A percentile compares a stretch with the other conserved stretches of the same genome.
Conservation (phyloP, 2,113 vertebrate species). For the Macquaria australasica region DNA sequence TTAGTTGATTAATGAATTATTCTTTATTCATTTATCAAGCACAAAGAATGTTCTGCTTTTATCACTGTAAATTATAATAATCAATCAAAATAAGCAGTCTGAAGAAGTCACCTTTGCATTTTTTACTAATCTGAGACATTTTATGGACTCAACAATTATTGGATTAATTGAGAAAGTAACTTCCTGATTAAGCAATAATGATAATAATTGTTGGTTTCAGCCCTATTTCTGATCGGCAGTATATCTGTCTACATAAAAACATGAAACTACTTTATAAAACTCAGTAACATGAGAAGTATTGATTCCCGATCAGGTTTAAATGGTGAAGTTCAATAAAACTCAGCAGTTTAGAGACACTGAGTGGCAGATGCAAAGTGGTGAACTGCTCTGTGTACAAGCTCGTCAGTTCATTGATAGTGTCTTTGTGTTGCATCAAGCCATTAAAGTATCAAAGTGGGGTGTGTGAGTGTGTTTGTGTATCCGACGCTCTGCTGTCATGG, state of each 20-base stretch:
- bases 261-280: background rate
- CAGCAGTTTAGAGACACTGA: background rate
- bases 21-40: background rate
- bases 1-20: background rate
- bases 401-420: background rate
- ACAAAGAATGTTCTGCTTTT: background rate
- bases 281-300: background rate
- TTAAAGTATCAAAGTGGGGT: background rate
- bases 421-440: background rate
- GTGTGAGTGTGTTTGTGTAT: background rate
- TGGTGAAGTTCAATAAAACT: constrained; percentile 7
- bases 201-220: too few relatives aligned
- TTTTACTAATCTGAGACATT: background rate
- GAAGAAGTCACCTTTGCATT: background rate
- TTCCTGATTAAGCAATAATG: background rate
- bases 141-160: background rate
- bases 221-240: background rate
- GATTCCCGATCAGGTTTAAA: background rate
- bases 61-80: background rate
- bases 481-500: background rate
- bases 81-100: background rate
- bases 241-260: background rate
- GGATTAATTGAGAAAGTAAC: background rate
- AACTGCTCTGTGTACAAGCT: background rate
- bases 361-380: background rate